Base-by-base conservation (phyloP, 1,140 invertebrate species). In the Physella acuta region DNA sequence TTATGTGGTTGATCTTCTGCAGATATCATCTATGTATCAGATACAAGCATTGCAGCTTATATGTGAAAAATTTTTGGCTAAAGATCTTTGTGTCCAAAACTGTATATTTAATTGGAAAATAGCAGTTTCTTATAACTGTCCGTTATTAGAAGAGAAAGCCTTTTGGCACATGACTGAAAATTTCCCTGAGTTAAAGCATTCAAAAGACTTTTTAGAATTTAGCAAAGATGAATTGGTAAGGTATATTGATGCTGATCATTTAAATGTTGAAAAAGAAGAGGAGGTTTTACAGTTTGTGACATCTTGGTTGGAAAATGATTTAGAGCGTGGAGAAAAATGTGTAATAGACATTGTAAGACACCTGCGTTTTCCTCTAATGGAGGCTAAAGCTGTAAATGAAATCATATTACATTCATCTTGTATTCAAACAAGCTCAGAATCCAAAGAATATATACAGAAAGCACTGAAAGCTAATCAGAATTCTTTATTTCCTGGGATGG, bases 1-100 rank as follows among this genome's bases (percentile, higher is more conserved):
- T n/a, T 86, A 79, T 62, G 92, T 96, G 17, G 93, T 95, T 84
- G 90, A 90, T 26, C 83, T 95, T 36, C 80, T 96, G 63, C 90
- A 91, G 34, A 93, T 93, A 26, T 91, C 93, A 17, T 92, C 91
- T 81, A 85, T 95, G 53, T 87, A 97, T 39, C 93, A 95, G 81
- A 85, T 97, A 11, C 88, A 88, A 73, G 88, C 91, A 73, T 92
- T 96, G 30, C 91, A 93, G 34, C 90, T 91, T 71, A 92, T 92
- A 36, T 96, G 94, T 82, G 94, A 93, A 78, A 89, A 90, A 76
- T 96, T 94, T 81, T 86, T 97, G 36, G 89, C 90, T 70, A 91
- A 92, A 76, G 93, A 95, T 81, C 86, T 97, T 52, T 92, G 95
- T 85, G 92, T 92, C 0, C 94, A 93, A 73, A 97, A 96, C 82